Evolutionary conservation across 1,140 invertebrate genomes (phyloP), one percentile per base, ranked within the genome.

Genomic region (Papilio polytes): DNA sequence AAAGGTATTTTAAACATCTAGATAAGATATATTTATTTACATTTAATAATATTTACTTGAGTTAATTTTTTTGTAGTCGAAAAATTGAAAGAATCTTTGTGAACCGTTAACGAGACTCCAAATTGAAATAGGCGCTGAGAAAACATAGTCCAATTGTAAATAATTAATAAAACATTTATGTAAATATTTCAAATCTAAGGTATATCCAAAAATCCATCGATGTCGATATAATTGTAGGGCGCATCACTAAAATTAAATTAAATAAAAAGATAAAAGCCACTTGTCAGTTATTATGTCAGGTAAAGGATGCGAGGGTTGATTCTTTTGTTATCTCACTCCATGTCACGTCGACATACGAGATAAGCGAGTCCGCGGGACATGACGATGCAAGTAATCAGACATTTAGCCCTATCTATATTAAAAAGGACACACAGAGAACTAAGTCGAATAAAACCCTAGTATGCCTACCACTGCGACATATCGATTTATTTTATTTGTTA

Each of bases 241-340:
- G 2, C 59, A 20, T 63, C 59, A 63, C 59, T 26, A 53, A 51
- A 56, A 46, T 51, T 12, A 51, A 77, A 53, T n/a, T 12, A 26
- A 77, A 56, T 51, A 22, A 56, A 77, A 51, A 76, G 18, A 56
- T 77, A 31, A 46, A 77, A 77, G 74, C 26, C 74, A 51, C n/a
- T 51, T 77, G 74, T 77, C 74, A 77, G 48, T 46, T 53, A 48
- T 48, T 48, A 77, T 77, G 74, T 77, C 74, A 77, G 48, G 74
- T 53, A 26, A 48, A 26, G 44, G 44, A 18, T 22, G 48, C 4
- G 74, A 48, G 74, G 74, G n/a, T 77, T 53, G 74, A 77, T 77
- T n/a, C 26, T 48, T 77, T 77, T 77, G 74, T 77, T 77, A 77
- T 77, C 74, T 77, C 73, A 77, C 74, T 48, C 26, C 74, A 77